These are phyloP conservation scores for Caenorhabditis tropicalis DNA, from an alignment of 1,140 invertebrate species.

Conservation along the genomic window DNA sequence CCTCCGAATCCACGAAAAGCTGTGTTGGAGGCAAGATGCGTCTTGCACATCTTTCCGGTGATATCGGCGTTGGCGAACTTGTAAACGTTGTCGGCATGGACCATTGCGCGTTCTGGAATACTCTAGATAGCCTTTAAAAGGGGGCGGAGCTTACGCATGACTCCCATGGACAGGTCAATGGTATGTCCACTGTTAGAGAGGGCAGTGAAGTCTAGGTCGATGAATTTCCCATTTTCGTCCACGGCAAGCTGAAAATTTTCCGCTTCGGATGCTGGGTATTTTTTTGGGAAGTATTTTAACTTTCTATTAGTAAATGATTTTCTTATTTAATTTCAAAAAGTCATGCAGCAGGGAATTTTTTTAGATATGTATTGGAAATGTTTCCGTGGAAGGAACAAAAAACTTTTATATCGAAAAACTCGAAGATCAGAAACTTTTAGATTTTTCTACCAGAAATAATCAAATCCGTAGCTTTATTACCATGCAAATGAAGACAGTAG, in stretches of 20 bases:
- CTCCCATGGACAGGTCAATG: constrained; percentile 67
- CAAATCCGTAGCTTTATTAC: too few species aligned
- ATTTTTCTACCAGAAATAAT: too few species aligned
- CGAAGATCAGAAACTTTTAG: too few species aligned
- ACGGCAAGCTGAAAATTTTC: constrained; percentile 60
- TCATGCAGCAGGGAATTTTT: too few species aligned
- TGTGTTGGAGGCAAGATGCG: constrained; percentile 79
- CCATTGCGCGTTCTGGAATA: constrained; percentile 63
- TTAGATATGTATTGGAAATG: too few species aligned
- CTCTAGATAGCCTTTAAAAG: neutral
- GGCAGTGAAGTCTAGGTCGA: constrained; percentile 59
- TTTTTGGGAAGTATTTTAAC: too few species aligned
- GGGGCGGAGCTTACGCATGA: constrained; percentile 63
- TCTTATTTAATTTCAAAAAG: too few species aligned
- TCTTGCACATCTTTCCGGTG: constrained; percentile 66
- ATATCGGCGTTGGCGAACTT: constrained; percentile 64
- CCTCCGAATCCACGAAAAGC: constrained; percentile 77
- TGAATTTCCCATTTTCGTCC: constrained; percentile 61
- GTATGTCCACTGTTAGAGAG: constrained; percentile 65
- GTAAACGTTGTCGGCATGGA: constrained; percentile 70
- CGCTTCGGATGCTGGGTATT: too few species aligned
- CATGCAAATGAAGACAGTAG: too few species aligned
- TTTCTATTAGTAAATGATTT: too few species aligned
- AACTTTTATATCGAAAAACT: too few species aligned
- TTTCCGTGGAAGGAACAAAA: too few species aligned